Percentiles rank a stretch among this genome's conserved stretches.
These are phyloP conservation scores for Phalacrocorax carbo DNA, from an alignment of 2,113 vertebrate genomes.

Conservation along the genomic window DNA sequence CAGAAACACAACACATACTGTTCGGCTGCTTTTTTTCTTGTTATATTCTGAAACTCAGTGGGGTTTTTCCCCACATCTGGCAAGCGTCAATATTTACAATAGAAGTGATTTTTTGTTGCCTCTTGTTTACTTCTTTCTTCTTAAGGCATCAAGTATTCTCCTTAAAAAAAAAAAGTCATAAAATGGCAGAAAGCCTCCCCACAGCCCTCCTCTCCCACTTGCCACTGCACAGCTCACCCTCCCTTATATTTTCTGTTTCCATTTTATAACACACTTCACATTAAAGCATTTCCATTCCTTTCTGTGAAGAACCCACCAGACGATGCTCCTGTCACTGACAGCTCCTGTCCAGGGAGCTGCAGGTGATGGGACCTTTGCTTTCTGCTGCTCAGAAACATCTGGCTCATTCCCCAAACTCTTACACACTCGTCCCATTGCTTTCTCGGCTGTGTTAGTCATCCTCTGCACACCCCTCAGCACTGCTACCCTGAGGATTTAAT, in stretches of 20 bases:
- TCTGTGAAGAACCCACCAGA: background rate
- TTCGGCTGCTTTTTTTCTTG: background rate
- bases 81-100: background rate
- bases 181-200: background rate
- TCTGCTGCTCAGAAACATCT: background rate
- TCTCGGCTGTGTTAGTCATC: background rate
- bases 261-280: background rate
- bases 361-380: background rate
- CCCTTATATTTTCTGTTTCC: background rate
- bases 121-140: background rate
- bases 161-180: background rate
- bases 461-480: background rate
- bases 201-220: background rate
- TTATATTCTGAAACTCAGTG: background rate
- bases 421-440: background rate
- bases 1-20: background rate
- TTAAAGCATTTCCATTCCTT: background rate
- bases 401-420: background rate
- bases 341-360: background rate
- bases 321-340: background rate
- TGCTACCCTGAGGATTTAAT: background rate
- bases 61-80: background rate
- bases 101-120: background rate
- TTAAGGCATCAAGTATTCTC: background rate
- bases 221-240: background rate